Percentiles rank a stretch among this genome's conserved stretches.
Conservation (phyloP, 92 coral and sea anemone genomes). For the Blastomussa wellsi region DNA sequence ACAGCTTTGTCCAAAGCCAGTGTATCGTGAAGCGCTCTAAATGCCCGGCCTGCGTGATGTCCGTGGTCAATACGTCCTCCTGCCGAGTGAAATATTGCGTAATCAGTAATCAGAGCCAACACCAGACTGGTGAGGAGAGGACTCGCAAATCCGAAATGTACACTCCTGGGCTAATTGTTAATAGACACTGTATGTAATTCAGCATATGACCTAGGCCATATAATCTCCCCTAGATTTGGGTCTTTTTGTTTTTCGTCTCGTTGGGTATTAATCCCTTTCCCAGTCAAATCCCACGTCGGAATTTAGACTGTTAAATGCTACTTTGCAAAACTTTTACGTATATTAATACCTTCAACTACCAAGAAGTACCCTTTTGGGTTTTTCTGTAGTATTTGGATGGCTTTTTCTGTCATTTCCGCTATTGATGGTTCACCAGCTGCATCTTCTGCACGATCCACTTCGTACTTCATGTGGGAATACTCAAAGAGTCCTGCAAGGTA, state of each 20-base stretch:
- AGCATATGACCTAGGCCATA: no score
- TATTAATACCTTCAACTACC: conserved; percentile 82
- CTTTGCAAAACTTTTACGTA: no score
- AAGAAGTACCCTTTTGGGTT: conserved; percentile 88
- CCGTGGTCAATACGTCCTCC: conserved; percentile 96
- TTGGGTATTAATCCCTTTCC: no score
- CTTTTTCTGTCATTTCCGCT: conserved; percentile 86
- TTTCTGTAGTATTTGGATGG: conserved; percentile 73
- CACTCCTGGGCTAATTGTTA: no score
- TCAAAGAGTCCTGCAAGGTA: conserved; percentile 67
- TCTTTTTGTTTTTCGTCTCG: no score
- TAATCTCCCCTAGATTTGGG: no score
- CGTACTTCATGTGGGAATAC: conserved; percentile 68
- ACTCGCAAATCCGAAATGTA: no score
- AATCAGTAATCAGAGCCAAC: no score
- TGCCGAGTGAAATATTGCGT: conserved; percentile 1
- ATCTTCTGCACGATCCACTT: conserved; percentile 52
- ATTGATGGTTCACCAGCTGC: conserved; percentile 74
- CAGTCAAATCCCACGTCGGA: no score
- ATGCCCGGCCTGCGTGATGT: conserved; percentile 71
- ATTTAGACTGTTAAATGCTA: no score
- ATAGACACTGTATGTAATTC: no score
- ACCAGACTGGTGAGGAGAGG: no score
- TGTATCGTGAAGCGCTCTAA: conserved; percentile 69
- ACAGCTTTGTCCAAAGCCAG: conserved; percentile 69